These are phyloP conservation scores for Heliconius ethilla DNA, from an alignment of 2,888 invertebrate genomes.

Conservation along the genomic window DNA sequence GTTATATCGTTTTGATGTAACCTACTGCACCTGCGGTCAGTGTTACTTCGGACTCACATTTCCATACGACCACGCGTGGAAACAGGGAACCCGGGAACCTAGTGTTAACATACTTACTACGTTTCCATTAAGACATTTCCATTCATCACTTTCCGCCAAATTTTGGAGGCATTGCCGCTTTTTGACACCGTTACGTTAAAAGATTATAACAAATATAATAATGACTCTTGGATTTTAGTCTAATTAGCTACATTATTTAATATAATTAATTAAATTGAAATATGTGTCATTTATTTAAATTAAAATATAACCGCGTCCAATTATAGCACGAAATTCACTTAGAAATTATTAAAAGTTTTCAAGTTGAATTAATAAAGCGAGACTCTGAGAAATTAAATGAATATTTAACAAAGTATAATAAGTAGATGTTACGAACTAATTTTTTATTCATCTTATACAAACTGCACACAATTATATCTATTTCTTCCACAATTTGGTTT, in stretches of 20 bases:
- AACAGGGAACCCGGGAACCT: too few species aligned
- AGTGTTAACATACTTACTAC: too few species aligned
- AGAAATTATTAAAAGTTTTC: conserved; percentile 31
- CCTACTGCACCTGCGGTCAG: too few species aligned
- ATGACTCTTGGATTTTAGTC: not conserved
- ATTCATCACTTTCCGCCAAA: too few species aligned
- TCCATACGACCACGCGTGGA: too few species aligned
- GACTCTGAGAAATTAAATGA: conserved; percentile 32
- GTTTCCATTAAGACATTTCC: too few species aligned
- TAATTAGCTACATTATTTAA: not conserved
- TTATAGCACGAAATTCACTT: conserved; percentile 27
- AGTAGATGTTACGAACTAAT: conserved; percentile 11
- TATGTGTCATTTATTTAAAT: not conserved
- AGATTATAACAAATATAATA: not conserved
- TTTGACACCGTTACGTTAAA: too few species aligned
- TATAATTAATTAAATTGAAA: not conserved
- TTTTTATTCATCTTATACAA: conserved; percentile 11
- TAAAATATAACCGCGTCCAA: conserved; percentile 20
- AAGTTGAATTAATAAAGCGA: conserved; percentile 31
- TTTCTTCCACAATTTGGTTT: too few species aligned
- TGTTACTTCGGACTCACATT: too few species aligned
- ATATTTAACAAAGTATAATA: conserved; percentile 22
- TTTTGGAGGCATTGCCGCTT: too few species aligned
- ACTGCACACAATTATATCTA: not conserved
- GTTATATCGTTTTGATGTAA: too few species aligned